Conservation (phyloP, 2,113 vertebrate species). For the Ptychochromis oligacanthus region DNA sequence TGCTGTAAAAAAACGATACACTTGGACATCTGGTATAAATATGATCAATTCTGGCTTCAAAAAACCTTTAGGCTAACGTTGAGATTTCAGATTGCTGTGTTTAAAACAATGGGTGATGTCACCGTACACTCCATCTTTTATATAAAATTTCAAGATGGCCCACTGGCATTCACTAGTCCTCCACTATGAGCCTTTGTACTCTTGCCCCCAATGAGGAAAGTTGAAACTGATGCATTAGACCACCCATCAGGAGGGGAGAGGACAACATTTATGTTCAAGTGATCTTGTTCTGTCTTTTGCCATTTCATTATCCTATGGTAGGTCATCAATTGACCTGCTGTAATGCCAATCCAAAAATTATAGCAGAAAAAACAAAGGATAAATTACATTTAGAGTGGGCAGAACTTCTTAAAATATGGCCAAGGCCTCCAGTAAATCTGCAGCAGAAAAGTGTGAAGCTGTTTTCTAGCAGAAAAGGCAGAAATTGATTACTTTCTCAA, state of each 20-base stretch:
- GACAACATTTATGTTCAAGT: not conserved
- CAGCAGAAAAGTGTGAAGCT: slow-evolving; percentile 39
- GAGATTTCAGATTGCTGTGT: not conserved
- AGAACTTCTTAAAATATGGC: slow-evolving; percentile 15
- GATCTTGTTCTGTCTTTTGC: not conserved
- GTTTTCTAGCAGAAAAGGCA: slow-evolving; percentile 52
- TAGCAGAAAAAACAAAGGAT: not conserved
- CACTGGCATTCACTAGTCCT: not conserved
- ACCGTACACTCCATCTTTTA: not conserved
- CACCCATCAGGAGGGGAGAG: not conserved
- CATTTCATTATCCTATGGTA: not conserved
- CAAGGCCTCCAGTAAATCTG: slow-evolving; percentile 42
- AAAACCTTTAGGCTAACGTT: too few relatives aligned
- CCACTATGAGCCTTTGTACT: not conserved
- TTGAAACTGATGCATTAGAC: not conserved
- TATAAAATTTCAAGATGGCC: not conserved
- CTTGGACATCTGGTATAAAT: too few relatives aligned
- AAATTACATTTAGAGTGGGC: slow-evolving; percentile 15
- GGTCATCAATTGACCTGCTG: not conserved
- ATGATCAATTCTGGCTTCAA: too few relatives aligned
- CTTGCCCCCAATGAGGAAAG: not conserved
- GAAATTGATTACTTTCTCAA: slow-evolving; percentile 64
- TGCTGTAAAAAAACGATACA: too few relatives aligned
- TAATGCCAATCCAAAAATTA: not conserved
- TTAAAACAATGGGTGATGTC: not conserved